Percentiles rank a stretch among this genome's conserved stretches.
Evolutionary conservation across 1,140 invertebrate genomes (phyloP).

Genomic region (Diachasmimorpha longicaudata): DNA sequence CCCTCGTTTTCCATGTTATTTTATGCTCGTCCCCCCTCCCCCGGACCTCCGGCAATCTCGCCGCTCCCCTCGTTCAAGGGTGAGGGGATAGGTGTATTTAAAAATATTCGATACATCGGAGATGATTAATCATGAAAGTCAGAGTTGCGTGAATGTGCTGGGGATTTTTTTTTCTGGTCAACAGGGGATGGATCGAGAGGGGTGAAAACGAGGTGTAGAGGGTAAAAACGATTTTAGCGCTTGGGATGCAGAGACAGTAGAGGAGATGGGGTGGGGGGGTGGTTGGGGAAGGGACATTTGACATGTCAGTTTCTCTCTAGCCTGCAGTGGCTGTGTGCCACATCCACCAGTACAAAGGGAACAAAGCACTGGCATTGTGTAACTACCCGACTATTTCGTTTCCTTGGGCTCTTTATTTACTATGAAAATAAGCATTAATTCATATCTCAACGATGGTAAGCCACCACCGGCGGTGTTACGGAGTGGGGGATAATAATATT

Average conservation of each 20-base stretch:
- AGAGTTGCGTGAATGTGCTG: neutral
- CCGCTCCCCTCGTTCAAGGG: neutral
- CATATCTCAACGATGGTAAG: slow-evolving; percentile 2
- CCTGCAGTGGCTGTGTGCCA: neutral
- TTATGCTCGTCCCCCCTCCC: neutral
- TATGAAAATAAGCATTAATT: slow-evolving; percentile 9
- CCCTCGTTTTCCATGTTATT: neutral
- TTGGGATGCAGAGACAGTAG: too few relatives aligned
- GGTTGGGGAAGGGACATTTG: slow-evolving; percentile 36
- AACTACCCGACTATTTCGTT: slow-evolving; percentile 7
- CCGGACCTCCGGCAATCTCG: neutral
- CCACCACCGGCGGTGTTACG: neutral
- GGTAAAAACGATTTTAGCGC: slow-evolving; percentile 13
- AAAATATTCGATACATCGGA: slow-evolving; percentile 9
- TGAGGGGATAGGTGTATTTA: neutral
- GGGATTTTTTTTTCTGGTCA: neutral
- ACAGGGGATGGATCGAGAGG: slow-evolving; percentile 3
- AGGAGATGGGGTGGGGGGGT: too few relatives aligned
- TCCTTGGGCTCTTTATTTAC: slow-evolving; percentile 4
- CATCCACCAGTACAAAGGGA: neutral
- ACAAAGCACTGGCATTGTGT: slow-evolving; percentile 1
- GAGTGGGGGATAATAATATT: neutral
- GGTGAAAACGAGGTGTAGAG: slow-evolving; percentile 19
- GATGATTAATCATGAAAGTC: slow-evolving; percentile 6
- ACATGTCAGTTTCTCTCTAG: slow-evolving; percentile 36